Evolutionary conservation across 2,797 vertebrate species (phyloP), one percentile per base, ranked within the genome.

Genomic region (Paedocypris micromegethes): DNA sequence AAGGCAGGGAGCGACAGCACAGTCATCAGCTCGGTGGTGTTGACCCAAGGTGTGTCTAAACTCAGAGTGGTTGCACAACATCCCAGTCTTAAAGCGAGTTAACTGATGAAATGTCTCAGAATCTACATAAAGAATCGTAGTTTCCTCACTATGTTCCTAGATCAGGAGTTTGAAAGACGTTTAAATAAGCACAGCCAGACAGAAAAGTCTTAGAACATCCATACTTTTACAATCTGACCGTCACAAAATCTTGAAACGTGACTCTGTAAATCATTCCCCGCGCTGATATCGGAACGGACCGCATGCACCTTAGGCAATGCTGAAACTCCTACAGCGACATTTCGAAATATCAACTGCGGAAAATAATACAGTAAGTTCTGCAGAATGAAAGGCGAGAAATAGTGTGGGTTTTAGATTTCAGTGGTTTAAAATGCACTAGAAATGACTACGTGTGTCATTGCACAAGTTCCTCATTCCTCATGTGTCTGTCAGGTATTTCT

Each of bases 31-130:
- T 66, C 56, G 43, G 58, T 66, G n/a, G 41, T 71, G 70, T 73
- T 71, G 64, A 65, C 77, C 53, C n/a, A 73, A 68, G 75, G 78
- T 58, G 70, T 64, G 60, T 50, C 53, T 45, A 6, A 58, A 40
- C 66, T 70, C 58, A 50, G 58, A 7, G 52, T n/a, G 41, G 51
- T 61, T 68, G 58, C 58, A 66, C 50, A 64, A 60, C 57, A 66
- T 57, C 59, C 63, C 56, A 4, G 47, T 42, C 7, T 9, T 59
- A 56, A 48, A 61, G 63, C 44, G 45, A 52, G 9, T 8, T 64
- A 50, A 9, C 9, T 2, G 3, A 53, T 41, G 7, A 9, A 54
- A 46, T 40, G 37, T 9, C 47, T 54, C 5, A 65, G 44, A 48
- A 4, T 49, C 4, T 4, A 6, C 42, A 5, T 23, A 38, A 5